A percentile compares a stretch with the other conserved stretches of the same genome.
Conservation (phyloP, 2,113 vertebrate species). For the Raja brachyura region DNA sequence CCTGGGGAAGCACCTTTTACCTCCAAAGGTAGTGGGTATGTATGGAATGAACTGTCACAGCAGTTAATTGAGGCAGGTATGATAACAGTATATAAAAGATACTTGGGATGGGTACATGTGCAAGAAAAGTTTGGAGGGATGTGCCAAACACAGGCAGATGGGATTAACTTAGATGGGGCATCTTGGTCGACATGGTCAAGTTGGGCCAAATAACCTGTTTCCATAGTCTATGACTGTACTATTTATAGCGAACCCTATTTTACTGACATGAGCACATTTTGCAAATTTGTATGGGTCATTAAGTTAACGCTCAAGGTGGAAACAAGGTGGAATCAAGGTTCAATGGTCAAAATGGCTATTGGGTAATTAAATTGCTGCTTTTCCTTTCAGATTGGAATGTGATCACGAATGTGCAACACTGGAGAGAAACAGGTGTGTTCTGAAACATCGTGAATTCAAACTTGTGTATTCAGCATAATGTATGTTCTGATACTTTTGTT, state of each 20-base stretch:
- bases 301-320: neutral
- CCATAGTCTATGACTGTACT: too few relatives aligned
- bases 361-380: conserved; percentile 41
- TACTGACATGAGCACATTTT: neutral
- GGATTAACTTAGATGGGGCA: too few relatives aligned
- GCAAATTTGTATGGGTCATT: neutral
- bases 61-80: too few relatives aligned
- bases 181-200: too few relatives aligned
- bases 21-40: too few relatives aligned
- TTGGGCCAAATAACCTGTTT: too few relatives aligned
- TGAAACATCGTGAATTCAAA: neutral
- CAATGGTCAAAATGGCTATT: neutral
- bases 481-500: neutral
- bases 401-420: conserved; percentile 84
- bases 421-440: conserved; percentile 80
- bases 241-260: neutral
- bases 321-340: neutral
- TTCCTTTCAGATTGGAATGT: conserved; percentile 76
- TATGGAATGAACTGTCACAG: too few relatives aligned
- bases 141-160: too few relatives aligned
- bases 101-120: too few relatives aligned
- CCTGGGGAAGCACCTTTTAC: too few relatives aligned
- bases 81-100: too few relatives aligned
- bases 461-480: neutral
- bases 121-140: too few relatives aligned